Evolutionary conservation across 2,797 vertebrate species (phyloP).

Genomic region (Apogon talboti): DNA sequence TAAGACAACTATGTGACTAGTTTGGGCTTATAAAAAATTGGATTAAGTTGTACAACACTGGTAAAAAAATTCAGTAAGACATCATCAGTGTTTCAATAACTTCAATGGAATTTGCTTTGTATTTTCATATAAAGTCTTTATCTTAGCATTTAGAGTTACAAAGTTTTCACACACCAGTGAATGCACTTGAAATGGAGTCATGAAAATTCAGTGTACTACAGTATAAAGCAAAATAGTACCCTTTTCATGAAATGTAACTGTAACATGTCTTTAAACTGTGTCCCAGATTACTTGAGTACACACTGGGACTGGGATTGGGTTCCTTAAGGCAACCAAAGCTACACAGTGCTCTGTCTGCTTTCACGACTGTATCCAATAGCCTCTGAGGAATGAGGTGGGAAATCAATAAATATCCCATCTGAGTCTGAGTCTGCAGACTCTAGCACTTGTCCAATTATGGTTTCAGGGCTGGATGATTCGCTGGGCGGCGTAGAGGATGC

Average conservation of each 20-base stretch:
- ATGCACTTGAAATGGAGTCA: constrained; percentile 55
- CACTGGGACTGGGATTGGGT: background rate
- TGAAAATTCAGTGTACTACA: constrained; percentile 35
- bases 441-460: constrained; percentile 92
- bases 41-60: too few relatives aligned
- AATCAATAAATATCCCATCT: constrained; percentile 97
- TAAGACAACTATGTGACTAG: background rate
- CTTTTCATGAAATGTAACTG: constrained; percentile 18
- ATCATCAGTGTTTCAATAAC: background rate
- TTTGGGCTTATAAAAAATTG: too few relatives aligned
- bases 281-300: constrained; percentile 37
- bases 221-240: constrained; percentile 55
- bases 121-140: constrained; percentile 18
- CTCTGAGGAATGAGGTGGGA: constrained; percentile 88
- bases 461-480: constrained; percentile 93
- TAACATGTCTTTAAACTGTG: constrained; percentile 27
- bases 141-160: constrained; percentile 25
- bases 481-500: constrained; percentile 84
- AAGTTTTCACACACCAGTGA: constrained; percentile 48
- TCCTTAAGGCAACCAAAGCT: constrained; percentile 59
- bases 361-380: constrained; percentile 83
- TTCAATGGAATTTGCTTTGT: constrained; percentile 20
- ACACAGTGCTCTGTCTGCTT: constrained; percentile 90
- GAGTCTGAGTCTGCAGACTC: constrained; percentile 93
- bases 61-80: constrained; percentile 4